These are phyloP conservation scores for Omphaloscelis lunosa DNA, from an alignment of 2,888 invertebrate genomes.

Conservation along the genomic window DNA sequence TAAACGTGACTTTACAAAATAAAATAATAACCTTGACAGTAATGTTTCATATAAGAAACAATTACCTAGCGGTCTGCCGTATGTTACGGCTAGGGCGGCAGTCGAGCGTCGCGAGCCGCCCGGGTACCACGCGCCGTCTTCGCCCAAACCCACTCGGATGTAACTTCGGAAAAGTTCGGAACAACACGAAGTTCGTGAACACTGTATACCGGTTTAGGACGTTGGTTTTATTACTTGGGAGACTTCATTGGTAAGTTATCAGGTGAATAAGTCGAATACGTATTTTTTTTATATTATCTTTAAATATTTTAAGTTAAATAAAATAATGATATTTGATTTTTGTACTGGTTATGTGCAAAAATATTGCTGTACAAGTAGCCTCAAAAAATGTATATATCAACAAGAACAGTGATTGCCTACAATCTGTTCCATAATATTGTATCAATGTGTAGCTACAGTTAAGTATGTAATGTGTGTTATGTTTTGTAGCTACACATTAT, in stretches of 20 bases:
- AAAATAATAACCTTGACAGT: conserved; percentile 11
- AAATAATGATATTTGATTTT: neutral
- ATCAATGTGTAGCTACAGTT: neutral
- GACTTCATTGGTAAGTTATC: conserved; percentile 48
- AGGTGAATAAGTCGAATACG: neutral
- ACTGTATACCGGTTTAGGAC: conserved; percentile 20
- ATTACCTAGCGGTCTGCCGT: neutral
- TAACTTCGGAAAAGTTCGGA: conserved; percentile 63
- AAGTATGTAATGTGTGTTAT: neutral
- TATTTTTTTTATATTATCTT: neutral
- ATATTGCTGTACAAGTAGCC: neutral
- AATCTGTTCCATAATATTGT: neutral
- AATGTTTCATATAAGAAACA: conserved; percentile 19
- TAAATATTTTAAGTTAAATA: neutral
- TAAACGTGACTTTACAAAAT: conserved; percentile 13
- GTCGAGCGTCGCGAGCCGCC: conserved; percentile 63
- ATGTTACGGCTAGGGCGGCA: conserved; percentile 57
- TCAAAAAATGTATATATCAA: neutral
- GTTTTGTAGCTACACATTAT: neutral
- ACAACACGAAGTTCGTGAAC: conserved; percentile 28
- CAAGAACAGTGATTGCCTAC: neutral
- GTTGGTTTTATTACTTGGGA: conserved; percentile 26
- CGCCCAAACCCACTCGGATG: neutral
- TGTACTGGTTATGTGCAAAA: neutral
- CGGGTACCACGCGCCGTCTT: conserved; percentile 50